These are phyloP conservation scores for Schizothorax lantsangensis DNA, from an alignment of 2,797 vertebrate genomes.

Conservation along the genomic window DNA sequence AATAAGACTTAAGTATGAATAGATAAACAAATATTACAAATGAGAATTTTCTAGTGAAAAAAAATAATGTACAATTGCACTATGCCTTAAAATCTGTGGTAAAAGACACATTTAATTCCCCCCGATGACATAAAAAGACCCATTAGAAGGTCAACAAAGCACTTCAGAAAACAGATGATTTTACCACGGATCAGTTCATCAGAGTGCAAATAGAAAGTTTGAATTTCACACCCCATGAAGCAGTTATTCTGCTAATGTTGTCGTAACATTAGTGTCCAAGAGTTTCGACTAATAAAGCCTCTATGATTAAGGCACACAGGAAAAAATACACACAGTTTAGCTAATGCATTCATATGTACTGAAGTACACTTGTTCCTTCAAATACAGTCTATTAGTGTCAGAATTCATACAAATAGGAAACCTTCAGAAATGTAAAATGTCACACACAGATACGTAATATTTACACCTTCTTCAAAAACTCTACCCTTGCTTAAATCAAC, in stretches of 20 bases:
- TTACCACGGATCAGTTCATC: neutral
- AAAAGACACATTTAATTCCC: neutral
- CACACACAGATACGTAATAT: slow-evolving; percentile 32
- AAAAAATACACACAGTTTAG: slow-evolving; percentile 13
- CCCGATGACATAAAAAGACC: neutral
- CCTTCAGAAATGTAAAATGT: slow-evolving; percentile 16
- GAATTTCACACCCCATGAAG: neutral
- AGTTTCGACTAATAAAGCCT: slow-evolving; percentile 8
- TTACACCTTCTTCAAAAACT: slow-evolving; percentile 47
- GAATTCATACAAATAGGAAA: slow-evolving; percentile 33
- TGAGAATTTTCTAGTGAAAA: neutral
- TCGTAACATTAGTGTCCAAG: slow-evolving; percentile 22
- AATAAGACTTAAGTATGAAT: slow-evolving; percentile 31
- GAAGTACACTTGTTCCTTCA: slow-evolving; percentile 16
- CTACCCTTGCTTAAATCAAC: slow-evolving; percentile 37
- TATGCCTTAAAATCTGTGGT: neutral
- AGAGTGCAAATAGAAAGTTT: neutral
- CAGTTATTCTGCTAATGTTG: neutral
- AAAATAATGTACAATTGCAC: slow-evolving; percentile 11
- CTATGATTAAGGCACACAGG: slow-evolving; percentile 33
- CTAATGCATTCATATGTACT: slow-evolving; percentile 18
- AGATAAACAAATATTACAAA: slow-evolving; percentile 18
- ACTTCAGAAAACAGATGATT: neutral
- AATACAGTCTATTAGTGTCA: slow-evolving; percentile 22
- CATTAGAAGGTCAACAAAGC: neutral